Conservation (phyloP, 2,797 vertebrate species). For the Ctenochaetus hawaiiensis region DNA sequence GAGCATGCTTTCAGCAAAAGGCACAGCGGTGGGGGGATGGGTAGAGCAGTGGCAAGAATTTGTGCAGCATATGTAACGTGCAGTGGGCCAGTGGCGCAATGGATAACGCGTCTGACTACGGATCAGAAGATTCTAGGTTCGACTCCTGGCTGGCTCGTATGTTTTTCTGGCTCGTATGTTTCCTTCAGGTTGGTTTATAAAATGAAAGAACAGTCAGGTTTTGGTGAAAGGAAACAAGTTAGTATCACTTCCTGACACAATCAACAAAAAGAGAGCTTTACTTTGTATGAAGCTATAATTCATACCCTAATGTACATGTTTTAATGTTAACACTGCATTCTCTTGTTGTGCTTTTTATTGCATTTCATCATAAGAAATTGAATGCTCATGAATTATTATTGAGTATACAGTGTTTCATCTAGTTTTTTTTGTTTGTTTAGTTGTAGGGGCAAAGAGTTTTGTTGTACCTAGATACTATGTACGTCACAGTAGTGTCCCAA, state of each 20-base stretch:
- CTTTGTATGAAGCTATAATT: background rate
- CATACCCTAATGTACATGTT: background rate
- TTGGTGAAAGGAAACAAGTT: background rate
- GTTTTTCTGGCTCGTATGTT: background rate
- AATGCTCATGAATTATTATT: background rate
- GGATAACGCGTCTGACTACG: slow-evolving; percentile 81
- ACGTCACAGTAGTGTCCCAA: too few relatives aligned
- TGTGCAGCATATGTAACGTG: too few relatives aligned
- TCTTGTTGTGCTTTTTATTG: background rate
- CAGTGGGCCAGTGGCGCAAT: slow-evolving; percentile 73
- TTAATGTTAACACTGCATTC: background rate
- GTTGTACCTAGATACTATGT: too few relatives aligned
- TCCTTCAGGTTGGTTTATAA: too few relatives aligned
- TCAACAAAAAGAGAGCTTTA: background rate
- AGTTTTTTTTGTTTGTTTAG: too few relatives aligned
- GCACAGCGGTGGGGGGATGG: slow-evolving; percentile 19
- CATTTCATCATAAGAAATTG: background rate
- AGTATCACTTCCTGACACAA: background rate
- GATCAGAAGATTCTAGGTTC: slow-evolving; percentile 83
- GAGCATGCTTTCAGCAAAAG: background rate
- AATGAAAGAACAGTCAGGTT: background rate
- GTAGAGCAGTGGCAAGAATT: background rate
- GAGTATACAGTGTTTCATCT: too few relatives aligned
- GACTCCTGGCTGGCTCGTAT: slow-evolving; percentile 76
- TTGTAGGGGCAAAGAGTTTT: too few relatives aligned